Percentiles rank a stretch among this genome's conserved stretches.
phyloP scores from a whole-genome alignment of 2,888 invertebrate species.

The Rhorus exstirpatorius region DNA sequence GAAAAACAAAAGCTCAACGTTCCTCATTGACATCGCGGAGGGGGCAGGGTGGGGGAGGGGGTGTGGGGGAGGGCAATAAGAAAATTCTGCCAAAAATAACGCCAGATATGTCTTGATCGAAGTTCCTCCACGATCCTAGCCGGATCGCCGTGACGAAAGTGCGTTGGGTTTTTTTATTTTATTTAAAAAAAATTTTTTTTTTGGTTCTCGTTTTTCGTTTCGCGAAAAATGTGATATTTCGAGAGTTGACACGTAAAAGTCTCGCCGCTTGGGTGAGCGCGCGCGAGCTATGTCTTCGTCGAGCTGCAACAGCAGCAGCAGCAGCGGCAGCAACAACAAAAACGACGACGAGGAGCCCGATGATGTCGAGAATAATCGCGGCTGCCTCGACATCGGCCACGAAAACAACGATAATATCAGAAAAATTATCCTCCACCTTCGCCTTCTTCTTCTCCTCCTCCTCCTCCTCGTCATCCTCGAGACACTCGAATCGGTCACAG shows the following conservation, averaged over 20 bases:
- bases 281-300: slow-evolving; percentile 81
- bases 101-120: too few species aligned
- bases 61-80: too few species aligned
- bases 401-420: background rate
- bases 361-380: slow-evolving; percentile 84
- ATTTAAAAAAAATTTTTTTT: background rate
- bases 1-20: background rate
- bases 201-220: background rate
- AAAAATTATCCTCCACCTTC: slow-evolving; percentile 6
- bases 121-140: too few species aligned
- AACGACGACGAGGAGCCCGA: slow-evolving; percentile 84
- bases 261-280: slow-evolving; percentile 58
- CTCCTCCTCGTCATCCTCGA: slow-evolving; percentile 71
- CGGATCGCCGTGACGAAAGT: too few species aligned
- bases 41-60: too few species aligned
- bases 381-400: slow-evolving; percentile 51
- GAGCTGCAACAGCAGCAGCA: slow-evolving; percentile 81
- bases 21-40: background rate
- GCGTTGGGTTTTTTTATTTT: background rate
- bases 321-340: too few species aligned
- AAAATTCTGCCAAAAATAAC: too few species aligned
- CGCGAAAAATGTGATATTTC: slow-evolving; percentile 40
- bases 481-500: background rate
- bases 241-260: background rate
- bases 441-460: slow-evolving; percentile 30